Percentiles rank a stretch among this genome's conserved stretches.
Evolutionary conservation across 2,888 invertebrate genomes (phyloP).

Genomic region (Altica lythri): DNA sequence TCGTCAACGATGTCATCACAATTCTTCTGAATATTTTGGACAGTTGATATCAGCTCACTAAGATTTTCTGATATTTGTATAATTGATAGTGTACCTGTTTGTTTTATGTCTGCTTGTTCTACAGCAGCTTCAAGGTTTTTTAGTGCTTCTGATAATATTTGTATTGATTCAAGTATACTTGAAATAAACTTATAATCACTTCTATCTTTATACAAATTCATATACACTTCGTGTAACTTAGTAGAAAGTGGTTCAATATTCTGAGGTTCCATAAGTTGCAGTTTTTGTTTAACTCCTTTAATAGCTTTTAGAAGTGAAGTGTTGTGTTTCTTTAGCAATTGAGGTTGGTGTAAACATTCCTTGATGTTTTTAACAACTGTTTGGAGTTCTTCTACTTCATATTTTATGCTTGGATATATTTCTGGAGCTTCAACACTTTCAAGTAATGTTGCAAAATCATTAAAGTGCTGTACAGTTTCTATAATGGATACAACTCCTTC

Average conservation of each 20-base stretch:
- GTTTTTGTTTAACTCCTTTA: constrained; percentile 15
- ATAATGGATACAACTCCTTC: no score
- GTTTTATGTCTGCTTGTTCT: constrained; percentile 23
- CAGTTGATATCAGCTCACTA: neutral
- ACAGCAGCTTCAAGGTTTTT: constrained; percentile 27
- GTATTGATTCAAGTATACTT: constrained; percentile 8
- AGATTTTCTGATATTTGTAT: constrained; percentile 5
- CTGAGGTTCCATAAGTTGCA: constrained; percentile 23
- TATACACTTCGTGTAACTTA: constrained; percentile 11
- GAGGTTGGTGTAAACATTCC: constrained; percentile 29
- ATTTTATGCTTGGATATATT: no score
- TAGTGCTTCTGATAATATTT: neutral
- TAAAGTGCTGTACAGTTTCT: no score
- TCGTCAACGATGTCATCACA: no score
- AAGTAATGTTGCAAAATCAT: no score
- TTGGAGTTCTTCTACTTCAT: no score
- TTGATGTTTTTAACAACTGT: no score
- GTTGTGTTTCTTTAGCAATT: constrained; percentile 29
- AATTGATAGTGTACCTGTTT: constrained; percentile 33
- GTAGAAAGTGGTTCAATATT: constrained; percentile 20
- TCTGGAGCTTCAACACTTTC: neutral
- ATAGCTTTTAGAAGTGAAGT: constrained; percentile 31
- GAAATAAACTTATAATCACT: constrained; percentile 9
- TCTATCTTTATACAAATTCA: neutral
- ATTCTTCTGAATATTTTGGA: no score